Evolutionary conservation across 2,113 vertebrate species (phyloP).

Genomic region (Anolis carolinensis): DNA sequence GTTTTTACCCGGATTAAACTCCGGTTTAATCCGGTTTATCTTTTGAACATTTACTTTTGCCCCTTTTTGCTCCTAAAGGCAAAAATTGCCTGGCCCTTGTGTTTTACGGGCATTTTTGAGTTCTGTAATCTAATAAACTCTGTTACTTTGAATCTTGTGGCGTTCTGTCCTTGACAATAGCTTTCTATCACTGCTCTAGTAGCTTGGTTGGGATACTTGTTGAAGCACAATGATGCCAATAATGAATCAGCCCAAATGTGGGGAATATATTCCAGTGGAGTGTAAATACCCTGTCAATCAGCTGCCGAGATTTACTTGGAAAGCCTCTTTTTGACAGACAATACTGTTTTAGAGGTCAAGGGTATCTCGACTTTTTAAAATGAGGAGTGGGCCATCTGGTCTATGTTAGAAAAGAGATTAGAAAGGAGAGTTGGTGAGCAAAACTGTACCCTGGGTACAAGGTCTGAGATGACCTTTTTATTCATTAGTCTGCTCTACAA

Average conservation of each 20-base stretch:
- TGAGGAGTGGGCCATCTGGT: background rate
- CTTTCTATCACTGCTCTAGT: background rate
- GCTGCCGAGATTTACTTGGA: background rate
- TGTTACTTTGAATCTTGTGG: no score
- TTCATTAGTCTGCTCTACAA: background rate
- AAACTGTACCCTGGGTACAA: background rate
- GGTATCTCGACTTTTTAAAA: background rate
- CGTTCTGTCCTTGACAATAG: no score
- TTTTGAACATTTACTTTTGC: no score
- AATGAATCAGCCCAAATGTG: background rate
- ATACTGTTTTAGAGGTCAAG: background rate
- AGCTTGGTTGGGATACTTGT: background rate
- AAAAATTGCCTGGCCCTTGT: no score
- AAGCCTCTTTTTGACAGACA: conserved; percentile 16
- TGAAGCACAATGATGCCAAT: background rate
- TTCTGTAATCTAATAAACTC: no score
- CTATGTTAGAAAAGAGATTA: background rate
- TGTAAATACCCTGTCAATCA: conserved; percentile 4
- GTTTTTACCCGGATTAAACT: no score
- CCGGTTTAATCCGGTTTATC: no score
- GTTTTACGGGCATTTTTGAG: no score
- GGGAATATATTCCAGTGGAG: background rate
- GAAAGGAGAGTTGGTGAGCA: background rate
- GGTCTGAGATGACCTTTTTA: background rate
- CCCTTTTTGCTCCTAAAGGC: no score